Conservation (phyloP, 1,140 invertebrate genomes). For the Patella vulgata region DNA sequence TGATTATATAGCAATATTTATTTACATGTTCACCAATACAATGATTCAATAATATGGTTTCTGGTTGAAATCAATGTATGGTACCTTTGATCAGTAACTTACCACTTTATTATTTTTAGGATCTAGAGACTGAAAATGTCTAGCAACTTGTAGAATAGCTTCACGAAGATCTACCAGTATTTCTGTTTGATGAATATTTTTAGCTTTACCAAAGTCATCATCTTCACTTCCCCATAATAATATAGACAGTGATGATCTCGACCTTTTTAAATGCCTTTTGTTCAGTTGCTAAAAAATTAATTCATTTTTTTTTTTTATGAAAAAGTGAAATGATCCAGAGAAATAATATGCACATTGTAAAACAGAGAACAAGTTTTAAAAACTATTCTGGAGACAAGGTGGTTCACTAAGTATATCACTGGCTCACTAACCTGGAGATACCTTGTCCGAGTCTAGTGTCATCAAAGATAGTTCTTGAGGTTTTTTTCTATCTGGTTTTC, state of each 20-base stretch:
- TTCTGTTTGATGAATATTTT: constrained; percentile 96
- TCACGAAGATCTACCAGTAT: constrained; percentile 96
- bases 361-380: no score
- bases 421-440: no score
- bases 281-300: constrained; percentile 65
- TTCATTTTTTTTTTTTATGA: background rate
- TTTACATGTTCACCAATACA: no score
- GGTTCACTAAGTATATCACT: no score
- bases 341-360: constrained; percentile 2
- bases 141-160: constrained; percentile 87
- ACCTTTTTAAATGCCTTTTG: constrained; percentile 87
- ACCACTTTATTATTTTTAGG: constrained; percentile 66
- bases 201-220: constrained; percentile 76
- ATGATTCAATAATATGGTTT: no score
- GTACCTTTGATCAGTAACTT: no score
- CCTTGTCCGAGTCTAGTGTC: no score
- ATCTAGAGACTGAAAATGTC: constrained; percentile 81
- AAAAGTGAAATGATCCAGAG: background rate
- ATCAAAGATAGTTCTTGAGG: no score
- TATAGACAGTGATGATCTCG: constrained; percentile 89
- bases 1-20: no score
- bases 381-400: no score
- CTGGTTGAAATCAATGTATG: no score
- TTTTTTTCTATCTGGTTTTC: no score
- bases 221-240: constrained; percentile 87